A percentile compares a stretch with the other conserved stretches of the same genome.
Evolutionary conservation across 2,113 vertebrate species (phyloP).

Genomic region (Aramus guarauna): DNA sequence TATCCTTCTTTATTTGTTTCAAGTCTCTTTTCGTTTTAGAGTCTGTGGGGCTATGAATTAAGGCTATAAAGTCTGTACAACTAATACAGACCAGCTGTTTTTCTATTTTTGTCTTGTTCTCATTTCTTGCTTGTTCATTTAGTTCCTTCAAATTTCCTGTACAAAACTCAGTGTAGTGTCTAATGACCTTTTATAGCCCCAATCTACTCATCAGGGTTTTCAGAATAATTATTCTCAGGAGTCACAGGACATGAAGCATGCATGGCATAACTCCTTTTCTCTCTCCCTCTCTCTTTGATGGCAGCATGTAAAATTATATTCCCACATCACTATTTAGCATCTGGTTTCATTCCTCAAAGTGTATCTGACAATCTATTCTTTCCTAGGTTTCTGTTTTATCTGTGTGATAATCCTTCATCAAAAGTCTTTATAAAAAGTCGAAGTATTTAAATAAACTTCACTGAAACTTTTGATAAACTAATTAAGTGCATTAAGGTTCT

Average conservation of each 20-base stretch:
- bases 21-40: neutral
- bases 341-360: neutral
- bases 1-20: neutral
- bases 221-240: neutral
- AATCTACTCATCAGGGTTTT: neutral
- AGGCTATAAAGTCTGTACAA: neutral
- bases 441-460: neutral
- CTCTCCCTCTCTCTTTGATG: neutral
- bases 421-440: neutral
- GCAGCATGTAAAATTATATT: neutral
- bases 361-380: neutral
- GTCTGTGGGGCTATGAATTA: neutral
- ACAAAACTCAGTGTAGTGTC: neutral
- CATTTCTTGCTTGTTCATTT: neutral
- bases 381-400: neutral
- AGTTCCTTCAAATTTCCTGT: neutral
- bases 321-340: neutral
- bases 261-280: neutral
- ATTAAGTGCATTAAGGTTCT: neutral
- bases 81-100: neutral
- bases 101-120: neutral
- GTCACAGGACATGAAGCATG: neutral
- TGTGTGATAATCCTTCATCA: neutral
- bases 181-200: neutral
- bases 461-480: neutral